Conservation (phyloP, 2,113 vertebrate species). For the Hipposideros armiger region DNA sequence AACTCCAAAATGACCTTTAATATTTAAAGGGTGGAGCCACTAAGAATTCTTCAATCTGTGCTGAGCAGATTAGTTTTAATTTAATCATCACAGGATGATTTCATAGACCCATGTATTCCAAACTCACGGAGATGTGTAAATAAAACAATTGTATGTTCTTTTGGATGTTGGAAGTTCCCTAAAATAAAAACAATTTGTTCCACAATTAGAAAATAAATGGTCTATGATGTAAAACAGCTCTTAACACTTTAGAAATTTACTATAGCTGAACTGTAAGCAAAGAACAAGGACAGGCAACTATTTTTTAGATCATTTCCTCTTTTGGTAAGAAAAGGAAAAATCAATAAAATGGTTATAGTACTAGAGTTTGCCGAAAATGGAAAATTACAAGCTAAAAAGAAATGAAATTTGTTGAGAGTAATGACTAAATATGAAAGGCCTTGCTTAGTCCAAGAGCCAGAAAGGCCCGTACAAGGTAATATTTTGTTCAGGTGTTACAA, state of each 20-base stretch:
- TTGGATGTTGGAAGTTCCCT: neutral
- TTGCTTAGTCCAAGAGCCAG: neutral
- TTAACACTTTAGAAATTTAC: neutral
- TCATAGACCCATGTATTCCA: neutral
- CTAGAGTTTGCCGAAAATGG: neutral
- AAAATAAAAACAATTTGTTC: constrained; percentile 26
- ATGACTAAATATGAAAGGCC: neutral
- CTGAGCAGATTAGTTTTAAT: neutral
- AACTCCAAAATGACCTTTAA: neutral
- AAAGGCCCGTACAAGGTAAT: neutral
- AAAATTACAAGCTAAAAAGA: neutral
- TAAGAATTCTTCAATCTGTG: neutral
- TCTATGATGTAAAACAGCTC: neutral
- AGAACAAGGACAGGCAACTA: neutral
- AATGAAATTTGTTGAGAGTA: neutral
- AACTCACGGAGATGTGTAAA: neutral
- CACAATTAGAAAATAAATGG: neutral
- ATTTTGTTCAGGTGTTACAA: neutral
- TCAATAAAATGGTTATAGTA: neutral
- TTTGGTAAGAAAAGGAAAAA: neutral
- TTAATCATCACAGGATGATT: neutral
- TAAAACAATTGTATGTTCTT: neutral
- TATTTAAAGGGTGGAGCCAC: neutral
- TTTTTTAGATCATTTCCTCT: neutral
- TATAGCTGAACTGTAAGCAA: neutral